Evolutionary conservation across 1,140 invertebrate species (phyloP).

Genomic region (Lutraria rhynchaena): DNA sequence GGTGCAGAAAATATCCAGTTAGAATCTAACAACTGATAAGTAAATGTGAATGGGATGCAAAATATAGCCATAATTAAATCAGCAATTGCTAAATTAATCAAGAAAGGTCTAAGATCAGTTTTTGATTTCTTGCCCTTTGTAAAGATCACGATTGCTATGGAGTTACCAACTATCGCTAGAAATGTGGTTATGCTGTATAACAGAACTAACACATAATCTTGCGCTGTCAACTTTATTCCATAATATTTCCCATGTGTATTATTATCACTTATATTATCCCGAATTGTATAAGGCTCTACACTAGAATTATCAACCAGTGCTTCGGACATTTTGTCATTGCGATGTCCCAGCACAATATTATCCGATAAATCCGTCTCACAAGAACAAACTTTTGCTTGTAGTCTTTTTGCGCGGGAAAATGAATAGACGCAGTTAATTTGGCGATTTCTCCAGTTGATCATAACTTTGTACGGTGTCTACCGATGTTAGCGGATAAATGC

Average conservation of each 20-base stretch:
- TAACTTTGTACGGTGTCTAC: constrained; percentile 12
- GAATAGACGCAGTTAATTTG: constrained; percentile 28
- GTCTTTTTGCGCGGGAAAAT: constrained; percentile 21
- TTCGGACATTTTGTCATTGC: constrained; percentile 38
- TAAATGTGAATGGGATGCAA: constrained; percentile 82
- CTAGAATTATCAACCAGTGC: constrained; percentile 25
- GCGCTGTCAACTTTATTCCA: constrained; percentile 25
- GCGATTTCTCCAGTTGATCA: constrained; percentile 27
- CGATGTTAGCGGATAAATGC: too few relatives aligned
- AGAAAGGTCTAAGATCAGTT: constrained; percentile 84
- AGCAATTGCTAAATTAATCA: constrained; percentile 88
- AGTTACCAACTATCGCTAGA: constrained; percentile 76
- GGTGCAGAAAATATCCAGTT: constrained; percentile 78
- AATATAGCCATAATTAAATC: constrained; percentile 82
- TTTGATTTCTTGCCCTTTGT: constrained; percentile 72
- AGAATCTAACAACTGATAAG: constrained; percentile 69
- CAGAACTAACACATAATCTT: constrained; percentile 68
- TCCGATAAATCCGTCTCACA: constrained; percentile 43
- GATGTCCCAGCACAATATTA: constrained; percentile 10
- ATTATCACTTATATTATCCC: constrained; percentile 30
- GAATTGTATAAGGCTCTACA: constrained; percentile 5
- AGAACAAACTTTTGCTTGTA: constrained; percentile 22
- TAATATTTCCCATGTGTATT: neutral
- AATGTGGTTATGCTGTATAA: constrained; percentile 76
- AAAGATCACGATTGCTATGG: constrained; percentile 78